These are phyloP conservation scores for Noctua pronuba DNA, from an alignment of 2,888 invertebrate species.

Conservation along the genomic window DNA sequence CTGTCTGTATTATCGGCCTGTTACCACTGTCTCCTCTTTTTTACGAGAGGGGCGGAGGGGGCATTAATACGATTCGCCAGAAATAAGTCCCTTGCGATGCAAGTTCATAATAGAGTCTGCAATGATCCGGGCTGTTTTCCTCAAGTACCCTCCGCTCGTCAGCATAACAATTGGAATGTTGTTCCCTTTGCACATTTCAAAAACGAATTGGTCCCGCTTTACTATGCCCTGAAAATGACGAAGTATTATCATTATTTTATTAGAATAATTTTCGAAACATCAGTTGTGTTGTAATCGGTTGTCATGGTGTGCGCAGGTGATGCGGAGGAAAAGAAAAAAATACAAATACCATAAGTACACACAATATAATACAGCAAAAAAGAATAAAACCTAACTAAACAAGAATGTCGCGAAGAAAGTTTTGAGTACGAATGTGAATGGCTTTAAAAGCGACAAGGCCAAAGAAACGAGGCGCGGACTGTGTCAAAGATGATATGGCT, in stretches of 20 bases:
- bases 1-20: neutral
- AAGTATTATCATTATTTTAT: neutral
- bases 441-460: too few relatives aligned
- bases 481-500: too few relatives aligned
- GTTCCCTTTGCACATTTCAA: slow-evolving; percentile 91
- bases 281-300: neutral
- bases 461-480: too few relatives aligned
- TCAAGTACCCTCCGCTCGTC: slow-evolving; percentile 96
- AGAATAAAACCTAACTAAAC: neutral
- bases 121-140: slow-evolving; percentile 94
- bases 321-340: neutral
- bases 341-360: neutral
- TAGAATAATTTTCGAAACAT: neutral
- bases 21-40: neutral
- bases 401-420: neutral
- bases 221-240: slow-evolving; percentile 93
- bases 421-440: too few relatives aligned
- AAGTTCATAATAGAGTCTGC: slow-evolving; percentile 96
- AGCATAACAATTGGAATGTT: slow-evolving; percentile 96
- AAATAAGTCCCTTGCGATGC: slow-evolving; percentile 90
- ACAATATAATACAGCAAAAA: neutral
- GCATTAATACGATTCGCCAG: slow-evolving; percentile 40
- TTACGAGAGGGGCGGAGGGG: neutral
- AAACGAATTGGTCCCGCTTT: slow-evolving; percentile 95
- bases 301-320: neutral